phyloP scores from a whole-genome alignment of 2,888 invertebrate species.

The Argynnis bischoffii region DNA sequence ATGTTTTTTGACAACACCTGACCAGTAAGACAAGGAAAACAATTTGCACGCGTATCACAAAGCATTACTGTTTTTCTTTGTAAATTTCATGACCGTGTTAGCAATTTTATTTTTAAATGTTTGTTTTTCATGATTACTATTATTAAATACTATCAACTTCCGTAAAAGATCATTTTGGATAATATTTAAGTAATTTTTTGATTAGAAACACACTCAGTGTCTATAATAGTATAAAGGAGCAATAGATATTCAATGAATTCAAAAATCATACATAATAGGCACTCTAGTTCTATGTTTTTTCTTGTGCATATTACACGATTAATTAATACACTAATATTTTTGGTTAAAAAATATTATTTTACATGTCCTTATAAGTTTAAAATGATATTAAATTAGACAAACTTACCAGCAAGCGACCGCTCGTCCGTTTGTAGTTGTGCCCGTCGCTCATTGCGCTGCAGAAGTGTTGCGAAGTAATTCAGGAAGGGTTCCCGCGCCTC shows the following conservation, averaged over 20 bases:
- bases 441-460: constrained; percentile 92
- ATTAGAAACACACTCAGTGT: neutral
- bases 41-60: constrained; percentile 3
- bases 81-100: neutral
- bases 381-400: neutral
- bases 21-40: constrained; percentile 12
- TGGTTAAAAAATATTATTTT: too few relatives aligned
- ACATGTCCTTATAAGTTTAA: too few relatives aligned
- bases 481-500: constrained; percentile 91
- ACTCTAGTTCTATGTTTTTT: too few relatives aligned
- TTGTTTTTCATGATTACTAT: too few relatives aligned
- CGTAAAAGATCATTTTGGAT: too few relatives aligned
- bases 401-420: constrained; percentile 86
- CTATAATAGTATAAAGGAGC: too few relatives aligned
- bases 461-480: constrained; percentile 88
- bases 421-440: constrained; percentile 96
- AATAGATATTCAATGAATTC: too few relatives aligned
- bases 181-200: too few relatives aligned
- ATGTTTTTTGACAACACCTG: constrained; percentile 18
- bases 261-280: neutral
- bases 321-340: too few relatives aligned
- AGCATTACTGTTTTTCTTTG: neutral
- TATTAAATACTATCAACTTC: too few relatives aligned
- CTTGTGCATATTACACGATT: too few relatives aligned
- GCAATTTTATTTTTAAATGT: too few relatives aligned